phyloP scores from a whole-genome alignment of 2,113 vertebrate species.

The Dasyprocta punctata region DNA sequence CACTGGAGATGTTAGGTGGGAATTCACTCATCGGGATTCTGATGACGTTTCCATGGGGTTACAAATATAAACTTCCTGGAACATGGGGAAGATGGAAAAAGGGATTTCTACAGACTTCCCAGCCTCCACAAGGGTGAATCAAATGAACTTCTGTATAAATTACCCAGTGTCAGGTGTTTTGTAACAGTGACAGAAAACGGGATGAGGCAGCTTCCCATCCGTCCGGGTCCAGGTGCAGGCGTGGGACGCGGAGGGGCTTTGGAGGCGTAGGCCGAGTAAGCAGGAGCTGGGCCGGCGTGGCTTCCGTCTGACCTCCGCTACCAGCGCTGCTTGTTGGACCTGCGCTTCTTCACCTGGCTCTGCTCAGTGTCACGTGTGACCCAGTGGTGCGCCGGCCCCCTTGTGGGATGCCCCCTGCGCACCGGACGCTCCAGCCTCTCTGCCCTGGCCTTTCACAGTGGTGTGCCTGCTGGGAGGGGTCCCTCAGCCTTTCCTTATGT shows the following conservation, averaged over 20 bases:
- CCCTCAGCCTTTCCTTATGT: not conserved
- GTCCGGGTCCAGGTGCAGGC: not conserved
- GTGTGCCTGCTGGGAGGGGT: rapidly evolving
- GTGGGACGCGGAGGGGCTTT: rapidly evolving
- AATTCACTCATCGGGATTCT: no score
- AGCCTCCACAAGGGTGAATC: not conserved
- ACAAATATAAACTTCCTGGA: no score
- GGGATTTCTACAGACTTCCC: not conserved
- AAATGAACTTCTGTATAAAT: not conserved
- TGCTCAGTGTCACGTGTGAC: not conserved
- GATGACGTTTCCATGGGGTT: no score
- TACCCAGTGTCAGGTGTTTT: not conserved
- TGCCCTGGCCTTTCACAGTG: not conserved
- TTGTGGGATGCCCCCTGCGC: not conserved
- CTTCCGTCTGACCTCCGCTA: not conserved
- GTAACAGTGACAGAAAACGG: not conserved
- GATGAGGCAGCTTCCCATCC: not conserved
- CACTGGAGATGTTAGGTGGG: no score
- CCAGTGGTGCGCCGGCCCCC: not conserved
- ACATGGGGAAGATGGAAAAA: no score
- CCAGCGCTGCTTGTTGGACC: rapidly evolving
- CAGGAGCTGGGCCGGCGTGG: not conserved
- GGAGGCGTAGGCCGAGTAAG: not conserved
- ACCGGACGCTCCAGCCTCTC: not conserved
- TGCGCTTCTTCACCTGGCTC: not conserved